These are phyloP conservation scores for Volucella bombylans DNA, from an alignment of 2,888 invertebrate genomes.

Conservation along the genomic window DNA sequence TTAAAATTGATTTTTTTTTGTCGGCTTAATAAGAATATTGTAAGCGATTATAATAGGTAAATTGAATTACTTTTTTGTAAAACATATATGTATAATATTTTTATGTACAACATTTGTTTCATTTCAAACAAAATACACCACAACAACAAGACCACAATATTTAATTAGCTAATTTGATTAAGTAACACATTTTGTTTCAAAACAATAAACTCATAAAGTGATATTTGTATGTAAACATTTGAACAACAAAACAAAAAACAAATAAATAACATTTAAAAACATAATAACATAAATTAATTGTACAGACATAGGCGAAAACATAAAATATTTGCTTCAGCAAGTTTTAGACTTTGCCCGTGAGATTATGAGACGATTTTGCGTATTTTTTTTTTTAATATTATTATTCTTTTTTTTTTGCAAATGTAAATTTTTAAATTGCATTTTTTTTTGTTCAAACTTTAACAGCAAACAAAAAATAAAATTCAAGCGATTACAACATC, in stretches of 20 bases:
- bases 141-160: constrained; percentile 60
- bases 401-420: constrained; percentile 21
- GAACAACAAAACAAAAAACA: constrained; percentile 36
- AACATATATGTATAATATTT: constrained; percentile 36
- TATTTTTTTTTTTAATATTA: constrained; percentile 13
- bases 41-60: constrained; percentile 28
- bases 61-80: constrained; percentile 11
- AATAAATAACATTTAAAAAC: constrained; percentile 28
- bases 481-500: constrained; percentile 75
- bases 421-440: constrained; percentile 41
- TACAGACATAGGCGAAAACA: constrained; percentile 59
- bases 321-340: constrained; percentile 55
- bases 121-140: constrained; percentile 56
- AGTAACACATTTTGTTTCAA: constrained; percentile 36
- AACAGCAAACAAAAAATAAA: constrained; percentile 71
- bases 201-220: constrained; percentile 30
- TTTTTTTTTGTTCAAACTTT: constrained; percentile 36
- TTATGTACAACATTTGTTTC: constrained; percentile 45
- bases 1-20: constrained; percentile 20
- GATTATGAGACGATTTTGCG: constrained; percentile 30
- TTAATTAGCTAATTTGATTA: constrained; percentile 21
- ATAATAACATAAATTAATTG: constrained; percentile 60
- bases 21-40: constrained; percentile 34
- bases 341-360: constrained; percentile 38
- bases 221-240: constrained; percentile 61